phyloP scores from a whole-genome alignment of 2,888 invertebrate genomes.

The Drosophila niveifrons region DNA sequence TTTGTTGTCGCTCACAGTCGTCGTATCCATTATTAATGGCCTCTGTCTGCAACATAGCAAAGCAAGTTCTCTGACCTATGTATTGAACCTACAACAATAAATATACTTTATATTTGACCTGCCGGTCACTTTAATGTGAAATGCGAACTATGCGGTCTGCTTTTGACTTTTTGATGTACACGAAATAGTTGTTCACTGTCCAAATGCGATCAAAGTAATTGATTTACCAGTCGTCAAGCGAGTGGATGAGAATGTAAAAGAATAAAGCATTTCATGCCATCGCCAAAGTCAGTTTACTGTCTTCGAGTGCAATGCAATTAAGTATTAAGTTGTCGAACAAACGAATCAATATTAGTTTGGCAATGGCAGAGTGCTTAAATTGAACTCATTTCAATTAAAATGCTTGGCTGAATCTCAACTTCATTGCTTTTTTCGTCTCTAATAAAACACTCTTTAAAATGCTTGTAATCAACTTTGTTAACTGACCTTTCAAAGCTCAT shows the following conservation, averaged over 20 bases:
- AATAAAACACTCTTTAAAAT: not conserved
- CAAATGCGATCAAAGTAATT: conserved; percentile 56
- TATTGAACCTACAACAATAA: too few species aligned
- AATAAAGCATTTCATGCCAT: not conserved
- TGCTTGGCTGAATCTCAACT: not conserved
- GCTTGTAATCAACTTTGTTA: not conserved
- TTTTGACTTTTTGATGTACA: conserved; percentile 29
- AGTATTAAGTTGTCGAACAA: not conserved
- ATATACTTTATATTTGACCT: conserved; percentile 9
- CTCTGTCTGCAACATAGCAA: conserved; percentile 7
- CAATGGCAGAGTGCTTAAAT: not conserved
- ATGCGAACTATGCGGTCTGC: conserved; percentile 12
- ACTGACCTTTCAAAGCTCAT: not conserved
- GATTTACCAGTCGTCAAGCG: conserved; percentile 25
- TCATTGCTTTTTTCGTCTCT: not conserved
- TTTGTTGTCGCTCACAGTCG: conserved; percentile 11
- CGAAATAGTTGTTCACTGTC: conserved; percentile 31
- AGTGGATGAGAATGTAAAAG: conserved; percentile 21
- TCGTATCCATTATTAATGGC: conserved; percentile 40
- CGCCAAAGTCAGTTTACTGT: not conserved
- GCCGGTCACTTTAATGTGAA: conserved; percentile 18
- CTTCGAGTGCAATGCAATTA: conserved; percentile 8
- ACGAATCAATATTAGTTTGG: not conserved
- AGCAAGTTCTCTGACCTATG: conserved; percentile 3
- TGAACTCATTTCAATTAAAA: not conserved